Evolutionary conservation across 2,888 invertebrate genomes (phyloP), one percentile per base, ranked within the genome.

Genomic region (Platyscelio sp.): DNA sequence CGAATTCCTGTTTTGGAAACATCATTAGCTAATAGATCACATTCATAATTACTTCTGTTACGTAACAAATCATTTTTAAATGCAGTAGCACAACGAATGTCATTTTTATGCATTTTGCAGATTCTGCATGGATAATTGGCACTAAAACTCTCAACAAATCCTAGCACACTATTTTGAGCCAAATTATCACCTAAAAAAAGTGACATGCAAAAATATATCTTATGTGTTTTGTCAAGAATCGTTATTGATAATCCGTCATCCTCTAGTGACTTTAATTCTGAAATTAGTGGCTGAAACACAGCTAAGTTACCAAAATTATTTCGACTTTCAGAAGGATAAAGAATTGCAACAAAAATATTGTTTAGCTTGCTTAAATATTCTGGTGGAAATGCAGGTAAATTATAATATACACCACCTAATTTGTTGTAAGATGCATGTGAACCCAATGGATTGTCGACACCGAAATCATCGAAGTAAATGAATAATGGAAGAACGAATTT

Each of bases 401-500:
- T 83, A 11, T 56, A 80, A 56, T 86, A 87, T 6, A 86, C 78
- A 33, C 75, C 86, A 22, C 85, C 84, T 15, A 68, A 61, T 72
- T 87, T 85, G 40, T 78, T 70, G 3, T 56, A 13, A 9, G 77
- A 71, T 29, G 51, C 67, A 43, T 77, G 67, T 3, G 72, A 38
- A 13, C 78, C 85, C 20, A 83, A 33, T 3, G 63, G 43, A 67
- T 87, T 88, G 49, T 78, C 77, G 0, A 82, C 63, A 29, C 78
- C 72, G 71, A 80, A 86, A 67, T 87, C 88, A 71, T 88, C 87
- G 49, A 75, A 87, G 61, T 88, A 85, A 43, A 88, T 33, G 20
- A 80, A 74, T 4, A 86, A 27, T 11, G 86, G 85, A 18, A 86
- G 5, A 13, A 85, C 67, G 1, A 82, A 18, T 74, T 86, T 78